Base-by-base conservation (phyloP, 2,797 vertebrate genomes). In the Myioborus melanocephalus region DNA sequence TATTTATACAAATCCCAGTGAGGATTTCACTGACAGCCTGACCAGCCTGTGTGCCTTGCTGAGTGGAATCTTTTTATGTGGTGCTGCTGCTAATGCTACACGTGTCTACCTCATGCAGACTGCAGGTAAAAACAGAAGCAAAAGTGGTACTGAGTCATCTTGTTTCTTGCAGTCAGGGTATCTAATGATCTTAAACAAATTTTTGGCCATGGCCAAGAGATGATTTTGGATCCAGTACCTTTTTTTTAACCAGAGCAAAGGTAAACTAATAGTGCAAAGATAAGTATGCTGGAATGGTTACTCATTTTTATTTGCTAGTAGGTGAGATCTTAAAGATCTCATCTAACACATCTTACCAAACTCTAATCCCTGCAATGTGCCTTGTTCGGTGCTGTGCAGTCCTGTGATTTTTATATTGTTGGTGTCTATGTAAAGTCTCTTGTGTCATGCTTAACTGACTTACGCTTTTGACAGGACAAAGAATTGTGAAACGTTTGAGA, bases 61-160 rank as follows among this genome's bases (percentile, higher is more conserved):
- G 72, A 97, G 98, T 6, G 98, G 98, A 9, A 98, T 99, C 86
- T 99, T 99, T 94, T 94, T 99, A 30, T 99, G 98, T 71, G 99
- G 99, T 18, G 99, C 98, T 28, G 98, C 98, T 26, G 99, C 99
- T 56, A 99, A 99, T 6, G 98, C 98, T 24, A 97, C 98, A 83
- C 98, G 99, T 64, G 98, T 99, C 97, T 99, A 99, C 98, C 98
- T 99, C 98, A 99, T 99, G 98, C 98, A 99, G 90, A 98, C 96
- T 60, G 99, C 99, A 98, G 99, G 99, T 99, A 97, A 98, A 96
- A 57, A n/a, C 28, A 66, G 69, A 73, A 64, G 50, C 27, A 81
- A 53, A 88, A 49, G 35, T 43, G 39, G 8, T 66, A 22, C 37
- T 41, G 44, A 57, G 17, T 90, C 18, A 64, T 23, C 17, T 85